These are phyloP conservation scores for Hoplodrina blanda DNA, from an alignment of 2,888 invertebrate genomes.

Conservation along the genomic window DNA sequence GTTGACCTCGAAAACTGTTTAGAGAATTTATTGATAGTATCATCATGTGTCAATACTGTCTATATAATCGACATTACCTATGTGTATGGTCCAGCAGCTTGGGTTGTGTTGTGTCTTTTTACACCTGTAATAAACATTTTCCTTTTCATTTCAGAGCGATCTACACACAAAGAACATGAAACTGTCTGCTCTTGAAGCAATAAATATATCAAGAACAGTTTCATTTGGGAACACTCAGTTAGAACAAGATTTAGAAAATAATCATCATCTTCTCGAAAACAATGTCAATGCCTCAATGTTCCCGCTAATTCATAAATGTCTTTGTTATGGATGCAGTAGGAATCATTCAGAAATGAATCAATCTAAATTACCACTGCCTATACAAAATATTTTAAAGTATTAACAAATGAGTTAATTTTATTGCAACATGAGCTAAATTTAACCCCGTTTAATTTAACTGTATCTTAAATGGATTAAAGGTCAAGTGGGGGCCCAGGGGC, in stretches of 20 bases:
- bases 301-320: conserved; percentile 74
- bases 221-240: conserved; percentile 68
- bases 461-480: too few species aligned
- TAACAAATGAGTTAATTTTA: not conserved
- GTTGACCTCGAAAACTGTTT: too few species aligned
- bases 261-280: conserved; percentile 37
- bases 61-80: too few species aligned
- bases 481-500: too few species aligned
- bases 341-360: conserved; percentile 77
- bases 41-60: too few species aligned
- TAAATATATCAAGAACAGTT: conserved; percentile 90
- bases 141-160: conserved; percentile 83
- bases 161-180: conserved; percentile 80
- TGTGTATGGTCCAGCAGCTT: too few species aligned
- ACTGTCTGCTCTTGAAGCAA: conserved; percentile 91
- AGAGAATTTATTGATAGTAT: too few species aligned
- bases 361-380: conserved; percentile 58
- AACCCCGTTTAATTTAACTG: too few species aligned
- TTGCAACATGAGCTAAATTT: too few species aligned
- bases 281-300: conserved; percentile 71
- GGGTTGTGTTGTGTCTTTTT: not conserved
- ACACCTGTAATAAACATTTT: not conserved
- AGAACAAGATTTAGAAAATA: conserved; percentile 34
- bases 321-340: conserved; percentile 85
- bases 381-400: conserved; percentile 29